A percentile compares a stretch with the other conserved stretches of the same genome.
Conservation (phyloP, 2,888 invertebrate species). For the Leptodirus hochenwartii region DNA sequence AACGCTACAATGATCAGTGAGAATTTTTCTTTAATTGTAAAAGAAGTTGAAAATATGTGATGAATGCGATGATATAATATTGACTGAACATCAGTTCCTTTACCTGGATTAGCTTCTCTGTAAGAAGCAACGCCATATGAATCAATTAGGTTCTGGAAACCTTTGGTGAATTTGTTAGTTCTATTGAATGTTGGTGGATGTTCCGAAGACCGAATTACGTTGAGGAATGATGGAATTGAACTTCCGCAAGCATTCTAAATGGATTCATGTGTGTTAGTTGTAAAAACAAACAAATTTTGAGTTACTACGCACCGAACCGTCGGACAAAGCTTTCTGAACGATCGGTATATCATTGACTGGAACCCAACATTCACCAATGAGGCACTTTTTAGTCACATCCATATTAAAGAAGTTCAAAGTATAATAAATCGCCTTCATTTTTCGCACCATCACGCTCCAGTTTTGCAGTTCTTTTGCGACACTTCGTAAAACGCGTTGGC, state of each 20-base stretch:
- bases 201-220: slow-evolving; percentile 65
- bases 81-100: too few relatives aligned
- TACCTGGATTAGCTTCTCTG: slow-evolving; percentile 79
- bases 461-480: slow-evolving; percentile 76
- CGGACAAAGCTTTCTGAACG: slow-evolving; percentile 58
- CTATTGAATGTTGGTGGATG: slow-evolving; percentile 83
- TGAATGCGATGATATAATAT: too few relatives aligned
- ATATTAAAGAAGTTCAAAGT: slow-evolving; percentile 83
- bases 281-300: slow-evolving; percentile 2
- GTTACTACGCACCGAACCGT: slow-evolving; percentile 48
- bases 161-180: slow-evolving; percentile 80
- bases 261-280: too few relatives aligned
- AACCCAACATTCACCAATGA: slow-evolving; percentile 83
- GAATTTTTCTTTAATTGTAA: slow-evolving; percentile 1
- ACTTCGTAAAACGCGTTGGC: slow-evolving; percentile 64
- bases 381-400: slow-evolving; percentile 77
- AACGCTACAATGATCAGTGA: slow-evolving; percentile 18
- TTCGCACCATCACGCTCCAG: slow-evolving; percentile 73
- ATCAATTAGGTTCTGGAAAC: slow-evolving; percentile 86
- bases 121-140: slow-evolving; percentile 87
- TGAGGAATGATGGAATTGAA: slow-evolving; percentile 81
- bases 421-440: slow-evolving; percentile 89
- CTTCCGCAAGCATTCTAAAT: slow-evolving; percentile 57
- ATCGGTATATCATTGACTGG: slow-evolving; percentile 48
- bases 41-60: slow-evolving; percentile 1